A percentile compares a stretch with the other conserved stretches of the same genome.
These are phyloP conservation scores for Aix galericulata DNA, from an alignment of 2,113 vertebrate species.

Conservation along the genomic window DNA sequence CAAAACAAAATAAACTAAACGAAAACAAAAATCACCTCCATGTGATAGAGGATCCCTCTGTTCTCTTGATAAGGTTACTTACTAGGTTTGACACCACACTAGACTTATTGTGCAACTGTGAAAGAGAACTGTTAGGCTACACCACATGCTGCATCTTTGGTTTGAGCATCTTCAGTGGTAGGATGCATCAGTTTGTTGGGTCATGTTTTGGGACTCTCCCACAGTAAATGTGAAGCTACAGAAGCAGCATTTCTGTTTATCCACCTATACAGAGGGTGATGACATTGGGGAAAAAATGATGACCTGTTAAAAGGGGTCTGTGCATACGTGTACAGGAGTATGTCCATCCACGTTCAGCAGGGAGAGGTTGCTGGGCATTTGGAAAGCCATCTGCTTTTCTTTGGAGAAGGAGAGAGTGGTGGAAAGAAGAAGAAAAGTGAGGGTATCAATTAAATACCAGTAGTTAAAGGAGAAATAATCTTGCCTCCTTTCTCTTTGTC, in stretches of 20 bases:
- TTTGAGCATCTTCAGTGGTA: not conserved
- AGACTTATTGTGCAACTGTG: not conserved
- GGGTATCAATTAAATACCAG: not conserved
- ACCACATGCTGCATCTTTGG: not conserved
- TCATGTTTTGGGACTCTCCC: not conserved
- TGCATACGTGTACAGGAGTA: accelerated
- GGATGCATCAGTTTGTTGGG: not conserved
- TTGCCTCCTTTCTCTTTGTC: not conserved
- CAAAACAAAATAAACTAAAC: not conserved
- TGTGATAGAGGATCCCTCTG: not conserved
- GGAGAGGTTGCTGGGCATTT: not conserved
- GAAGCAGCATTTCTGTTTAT: not conserved
- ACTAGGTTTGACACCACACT: not conserved
- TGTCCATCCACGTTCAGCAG: not conserved
- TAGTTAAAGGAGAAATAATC: not conserved
- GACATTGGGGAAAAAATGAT: not conserved
- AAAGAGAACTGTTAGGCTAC: not conserved
- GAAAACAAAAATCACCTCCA: not conserved
- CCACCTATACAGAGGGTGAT: not conserved
- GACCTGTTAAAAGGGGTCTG: not conserved
- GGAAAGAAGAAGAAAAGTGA: not conserved
- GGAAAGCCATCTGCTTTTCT: not conserved
- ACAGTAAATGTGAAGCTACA: not conserved
- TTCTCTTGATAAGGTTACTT: not conserved
- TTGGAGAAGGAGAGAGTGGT: not conserved